A percentile compares a stretch with the other conserved stretches of the same genome.
Evolutionary conservation across 1,140 invertebrate species (phyloP).

Genomic region (Zaprionus vittiger): DNA sequence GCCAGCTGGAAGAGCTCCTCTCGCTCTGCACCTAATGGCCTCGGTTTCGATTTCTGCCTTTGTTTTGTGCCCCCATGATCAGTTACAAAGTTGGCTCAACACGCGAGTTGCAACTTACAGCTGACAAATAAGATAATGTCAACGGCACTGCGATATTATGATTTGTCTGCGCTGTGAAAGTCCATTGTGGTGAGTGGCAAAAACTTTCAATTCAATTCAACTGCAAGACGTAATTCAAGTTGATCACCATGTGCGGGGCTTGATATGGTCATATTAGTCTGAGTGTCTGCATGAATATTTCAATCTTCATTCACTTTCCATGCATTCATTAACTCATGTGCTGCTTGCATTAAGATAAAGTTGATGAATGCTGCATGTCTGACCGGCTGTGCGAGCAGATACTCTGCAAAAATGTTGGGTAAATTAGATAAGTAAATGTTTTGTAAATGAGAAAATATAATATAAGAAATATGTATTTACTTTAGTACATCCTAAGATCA

Average conservation of each 20-base stretch:
- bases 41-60: slow-evolving; percentile 35
- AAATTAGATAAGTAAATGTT: neutral
- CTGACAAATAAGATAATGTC: slow-evolving; percentile 36
- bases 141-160: slow-evolving; percentile 36
- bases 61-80: slow-evolving; percentile 55
- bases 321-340: slow-evolving; percentile 47
- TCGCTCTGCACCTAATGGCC: neutral
- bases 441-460: too few species aligned
- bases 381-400: neutral
- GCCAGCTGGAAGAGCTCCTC: neutral
- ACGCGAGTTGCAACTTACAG: slow-evolving; percentile 7
- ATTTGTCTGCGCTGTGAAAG: slow-evolving; percentile 48
- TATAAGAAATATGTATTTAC: too few species aligned
- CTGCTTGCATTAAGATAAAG: slow-evolving; percentile 14
- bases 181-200: slow-evolving; percentile 30
- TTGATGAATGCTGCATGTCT: neutral
- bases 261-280: slow-evolving; percentile 11
- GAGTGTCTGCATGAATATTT: slow-evolving; percentile 28
- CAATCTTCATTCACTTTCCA: slow-evolving; percentile 54
- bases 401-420: slow-evolving; percentile 8
- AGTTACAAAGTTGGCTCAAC: slow-evolving; percentile 47
- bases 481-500: too few species aligned
- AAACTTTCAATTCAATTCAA: slow-evolving; percentile 52
- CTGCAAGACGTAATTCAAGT: slow-evolving; percentile 36
- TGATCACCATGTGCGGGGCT: slow-evolving; percentile 28